Conservation (phyloP, 92 coral and sea anemone genomes). For the Phenganax stokvisi region DNA sequence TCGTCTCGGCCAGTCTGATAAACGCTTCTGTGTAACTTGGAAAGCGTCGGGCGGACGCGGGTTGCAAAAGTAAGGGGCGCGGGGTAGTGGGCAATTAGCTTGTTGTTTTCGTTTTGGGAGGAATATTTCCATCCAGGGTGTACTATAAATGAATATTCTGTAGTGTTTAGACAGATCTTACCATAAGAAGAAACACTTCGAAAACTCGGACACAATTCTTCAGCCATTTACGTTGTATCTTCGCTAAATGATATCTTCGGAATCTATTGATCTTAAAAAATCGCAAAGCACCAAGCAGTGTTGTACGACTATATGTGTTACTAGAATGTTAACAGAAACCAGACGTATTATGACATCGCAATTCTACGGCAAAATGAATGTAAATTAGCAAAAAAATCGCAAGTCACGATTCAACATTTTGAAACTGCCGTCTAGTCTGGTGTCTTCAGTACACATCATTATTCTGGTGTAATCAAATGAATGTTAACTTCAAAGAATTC, state of each 20-base stretch:
- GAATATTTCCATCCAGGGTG: neutral
- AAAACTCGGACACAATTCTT: constrained; percentile 73
- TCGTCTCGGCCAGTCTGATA: no score
- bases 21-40: no score
- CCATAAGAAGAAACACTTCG: constrained; percentile 89
- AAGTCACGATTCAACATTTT: no score
- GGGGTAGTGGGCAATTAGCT: no score
- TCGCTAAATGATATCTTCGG: constrained; percentile 70
- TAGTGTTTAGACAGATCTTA: neutral
- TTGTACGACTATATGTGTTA: no score
- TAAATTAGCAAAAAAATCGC: neutral
- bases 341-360: no score
- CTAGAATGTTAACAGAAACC: no score
- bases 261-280: constrained; percentile 79
- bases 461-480: no score
- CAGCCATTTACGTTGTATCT: constrained; percentile 68
- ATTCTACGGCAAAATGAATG: neutral
- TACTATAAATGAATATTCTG: neutral
- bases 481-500: no score
- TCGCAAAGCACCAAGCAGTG: neutral
- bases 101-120: neutral
- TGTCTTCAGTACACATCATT: no score
- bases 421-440: no score
- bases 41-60: neutral
- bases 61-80: neutral